Conservation (phyloP, 2,797 vertebrate genomes). For the Danio kyathit region DNA sequence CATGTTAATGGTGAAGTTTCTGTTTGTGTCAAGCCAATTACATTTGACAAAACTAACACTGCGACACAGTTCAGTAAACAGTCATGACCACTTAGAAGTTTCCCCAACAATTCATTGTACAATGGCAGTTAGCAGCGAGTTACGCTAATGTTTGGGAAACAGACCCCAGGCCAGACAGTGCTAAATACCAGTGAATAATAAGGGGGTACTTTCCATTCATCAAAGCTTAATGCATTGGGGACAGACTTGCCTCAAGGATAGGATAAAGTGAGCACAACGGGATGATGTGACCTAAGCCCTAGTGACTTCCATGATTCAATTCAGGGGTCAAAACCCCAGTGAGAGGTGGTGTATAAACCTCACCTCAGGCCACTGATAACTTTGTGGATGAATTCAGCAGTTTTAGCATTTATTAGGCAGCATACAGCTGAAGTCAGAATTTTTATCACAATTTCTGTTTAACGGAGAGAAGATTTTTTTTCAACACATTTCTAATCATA, state of each 20-base stretch:
- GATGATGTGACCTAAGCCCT: background rate
- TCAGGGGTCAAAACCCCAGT: background rate
- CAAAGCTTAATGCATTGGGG: background rate
- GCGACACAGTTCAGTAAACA: too few relatives aligned
- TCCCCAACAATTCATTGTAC: too few relatives aligned
- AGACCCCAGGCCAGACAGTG: background rate
- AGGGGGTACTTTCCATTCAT: background rate
- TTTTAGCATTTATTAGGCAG: background rate
- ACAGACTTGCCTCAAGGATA: background rate
- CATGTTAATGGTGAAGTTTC: too few relatives aligned
- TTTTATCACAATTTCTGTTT: too few relatives aligned
- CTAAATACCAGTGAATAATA: background rate
- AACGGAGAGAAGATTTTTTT: too few relatives aligned
- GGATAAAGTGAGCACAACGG: background rate
- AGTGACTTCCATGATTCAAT: conserved; percentile 1
- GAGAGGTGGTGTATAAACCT: background rate
- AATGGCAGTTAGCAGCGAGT: too few relatives aligned
- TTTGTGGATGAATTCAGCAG: background rate
- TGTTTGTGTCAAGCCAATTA: too few relatives aligned
- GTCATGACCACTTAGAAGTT: too few relatives aligned
- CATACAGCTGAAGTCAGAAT: too few relatives aligned
- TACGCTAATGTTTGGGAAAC: too few relatives aligned
- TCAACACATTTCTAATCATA: too few relatives aligned
- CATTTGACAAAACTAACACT: too few relatives aligned
- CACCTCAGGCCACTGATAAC: background rate